phyloP scores from a whole-genome alignment of 2,113 vertebrate species.

The Psilopogon haemacephalus region DNA sequence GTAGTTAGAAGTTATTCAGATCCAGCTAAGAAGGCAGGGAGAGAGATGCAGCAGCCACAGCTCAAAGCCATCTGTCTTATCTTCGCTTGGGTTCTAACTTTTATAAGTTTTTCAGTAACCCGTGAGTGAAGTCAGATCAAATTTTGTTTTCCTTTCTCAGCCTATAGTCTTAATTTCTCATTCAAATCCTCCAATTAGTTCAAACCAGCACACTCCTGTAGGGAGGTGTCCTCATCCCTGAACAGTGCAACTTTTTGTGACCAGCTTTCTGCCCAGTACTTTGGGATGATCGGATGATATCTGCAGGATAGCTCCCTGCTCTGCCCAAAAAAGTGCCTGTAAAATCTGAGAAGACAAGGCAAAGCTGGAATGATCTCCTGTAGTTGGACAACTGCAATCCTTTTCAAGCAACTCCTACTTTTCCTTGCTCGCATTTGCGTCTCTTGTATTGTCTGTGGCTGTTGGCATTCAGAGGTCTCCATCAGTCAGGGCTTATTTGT shows the following conservation, averaged over 20 bases:
- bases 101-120: no score
- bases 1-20: no score
- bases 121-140: no score
- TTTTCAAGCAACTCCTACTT: not conserved
- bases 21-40: no score
- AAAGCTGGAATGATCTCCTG: not conserved
- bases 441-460: not conserved
- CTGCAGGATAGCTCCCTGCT: not conserved
- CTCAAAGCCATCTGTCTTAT: no score
- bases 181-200: no score
- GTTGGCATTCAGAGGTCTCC: not conserved
- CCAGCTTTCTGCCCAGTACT: not conserved
- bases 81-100: no score
- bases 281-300: not conserved
- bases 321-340: not conserved
- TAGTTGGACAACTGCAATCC: not conserved
- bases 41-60: no score
- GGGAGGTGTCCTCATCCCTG: not conserved
- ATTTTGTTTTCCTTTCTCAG: no score
- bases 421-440: not conserved
- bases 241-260: not conserved
- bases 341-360: not conserved
- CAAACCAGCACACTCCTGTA: no score
- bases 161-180: no score
- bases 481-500: not conserved